phyloP scores from a whole-genome alignment of 2,113 vertebrate species.

The Gymnocephalus cernua region DNA sequence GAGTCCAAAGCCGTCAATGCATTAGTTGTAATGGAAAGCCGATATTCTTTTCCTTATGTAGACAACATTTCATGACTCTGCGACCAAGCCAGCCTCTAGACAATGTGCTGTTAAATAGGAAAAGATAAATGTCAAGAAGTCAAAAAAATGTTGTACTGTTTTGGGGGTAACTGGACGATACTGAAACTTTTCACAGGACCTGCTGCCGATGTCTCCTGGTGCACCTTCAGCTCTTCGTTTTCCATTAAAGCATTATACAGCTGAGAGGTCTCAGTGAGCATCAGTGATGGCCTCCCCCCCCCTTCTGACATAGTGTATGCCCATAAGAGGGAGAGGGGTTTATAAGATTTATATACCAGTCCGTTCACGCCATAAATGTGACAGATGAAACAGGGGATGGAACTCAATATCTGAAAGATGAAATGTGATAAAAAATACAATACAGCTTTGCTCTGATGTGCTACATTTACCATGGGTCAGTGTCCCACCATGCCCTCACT shows the following conservation, averaged over 20 bases:
- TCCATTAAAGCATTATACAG: constrained; percentile 41
- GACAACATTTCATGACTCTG: not conserved
- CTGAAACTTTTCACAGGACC: not conserved
- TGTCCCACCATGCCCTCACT: constrained; percentile 18
- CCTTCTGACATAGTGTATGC: constrained; percentile 33
- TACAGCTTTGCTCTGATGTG: constrained; percentile 43
- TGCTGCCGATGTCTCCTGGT: constrained; percentile 21
- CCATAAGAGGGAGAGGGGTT: constrained; percentile 37
- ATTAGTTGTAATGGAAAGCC: constrained; percentile 23
- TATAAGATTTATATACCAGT: constrained; percentile 55
- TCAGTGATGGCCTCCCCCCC: constrained; percentile 19
- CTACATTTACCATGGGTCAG: constrained; percentile 23
- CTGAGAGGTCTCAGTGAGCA: constrained; percentile 46
- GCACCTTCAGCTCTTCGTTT: constrained; percentile 33
- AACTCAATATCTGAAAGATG: constrained; percentile 53
- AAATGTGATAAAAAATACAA: constrained; percentile 59
- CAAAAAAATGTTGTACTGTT: not conserved
- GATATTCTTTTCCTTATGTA: not conserved
- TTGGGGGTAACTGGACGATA: not conserved
- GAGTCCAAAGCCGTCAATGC: not conserved
- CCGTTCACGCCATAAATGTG: constrained; percentile 43
- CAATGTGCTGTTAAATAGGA: not conserved
- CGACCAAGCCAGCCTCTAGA: not conserved
- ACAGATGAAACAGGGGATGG: constrained; percentile 45
- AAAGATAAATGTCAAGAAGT: not conserved